These are phyloP conservation scores for Drosophila austrosaltans DNA, from an alignment of 2,888 invertebrate species.

Conservation along the genomic window DNA sequence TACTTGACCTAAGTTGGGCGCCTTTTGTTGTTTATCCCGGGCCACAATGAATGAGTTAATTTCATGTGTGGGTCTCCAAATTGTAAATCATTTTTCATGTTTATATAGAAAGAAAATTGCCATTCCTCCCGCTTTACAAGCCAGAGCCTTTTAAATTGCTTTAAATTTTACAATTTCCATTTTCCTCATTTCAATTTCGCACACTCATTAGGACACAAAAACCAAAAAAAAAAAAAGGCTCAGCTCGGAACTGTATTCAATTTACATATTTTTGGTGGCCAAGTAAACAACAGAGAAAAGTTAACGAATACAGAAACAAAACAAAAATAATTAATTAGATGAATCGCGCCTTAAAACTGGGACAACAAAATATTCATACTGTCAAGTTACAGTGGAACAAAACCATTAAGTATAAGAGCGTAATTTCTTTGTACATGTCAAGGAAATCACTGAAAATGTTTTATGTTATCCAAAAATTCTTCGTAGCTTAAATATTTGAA, in stretches of 20 bases:
- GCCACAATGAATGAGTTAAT: constrained; percentile 75
- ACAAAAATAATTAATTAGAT: constrained; percentile 46
- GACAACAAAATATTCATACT: constrained; percentile 10
- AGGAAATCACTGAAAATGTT: no score
- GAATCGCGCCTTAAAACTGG: constrained; percentile 25
- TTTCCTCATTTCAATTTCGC: background rate
- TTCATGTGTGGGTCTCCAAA: constrained; percentile 62
- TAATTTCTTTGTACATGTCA: no score
- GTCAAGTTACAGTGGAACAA: constrained; percentile 3
- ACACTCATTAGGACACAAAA: constrained; percentile 35
- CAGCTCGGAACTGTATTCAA: constrained; percentile 25
- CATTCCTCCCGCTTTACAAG: constrained; percentile 2
- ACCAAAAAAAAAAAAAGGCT: constrained; percentile 46
- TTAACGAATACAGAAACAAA: constrained; percentile 44
- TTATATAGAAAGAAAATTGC: constrained; percentile 22
- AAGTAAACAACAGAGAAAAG: constrained; percentile 40
- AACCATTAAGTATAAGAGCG: background rate
- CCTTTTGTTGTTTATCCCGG: constrained; percentile 58
- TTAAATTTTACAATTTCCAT: constrained; percentile 26
- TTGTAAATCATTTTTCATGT: constrained; percentile 60
- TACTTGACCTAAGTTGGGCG: constrained; percentile 68
- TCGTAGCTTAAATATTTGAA: no score
- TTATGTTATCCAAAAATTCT: no score
- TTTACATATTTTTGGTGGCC: constrained; percentile 61
- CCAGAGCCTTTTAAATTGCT: constrained; percentile 25